Percentiles rank a stretch among this genome's conserved stretches.
Evolutionary conservation across 23 tunicate genomes (phyloP).

Genomic region (Trididemnum clinides): DNA sequence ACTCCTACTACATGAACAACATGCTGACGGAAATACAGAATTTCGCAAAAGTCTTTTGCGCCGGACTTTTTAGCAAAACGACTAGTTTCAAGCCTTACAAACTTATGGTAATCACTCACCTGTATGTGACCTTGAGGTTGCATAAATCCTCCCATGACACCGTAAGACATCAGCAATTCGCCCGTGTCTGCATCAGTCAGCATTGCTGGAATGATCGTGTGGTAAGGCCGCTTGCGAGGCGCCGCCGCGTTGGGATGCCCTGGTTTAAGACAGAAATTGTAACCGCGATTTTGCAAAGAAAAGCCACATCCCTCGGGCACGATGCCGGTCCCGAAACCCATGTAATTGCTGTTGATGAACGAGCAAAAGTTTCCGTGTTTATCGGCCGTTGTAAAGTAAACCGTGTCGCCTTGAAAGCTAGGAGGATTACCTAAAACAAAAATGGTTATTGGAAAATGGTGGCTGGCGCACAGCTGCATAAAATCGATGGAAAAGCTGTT

Average conservation of each 20-base stretch:
- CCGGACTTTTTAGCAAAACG: no score
- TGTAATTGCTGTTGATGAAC: slow-evolving; percentile 88
- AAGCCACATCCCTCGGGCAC: slow-evolving; percentile 88
- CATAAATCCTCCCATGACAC: slow-evolving; percentile 98
- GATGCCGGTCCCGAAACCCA: slow-evolving; percentile 81
- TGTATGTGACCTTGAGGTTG: slow-evolving; percentile 98
- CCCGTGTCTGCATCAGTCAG: slow-evolving; percentile 67
- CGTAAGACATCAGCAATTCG: slow-evolving; percentile 75
- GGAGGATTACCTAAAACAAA: slow-evolving; percentile 45
- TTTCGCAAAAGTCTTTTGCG: no score
- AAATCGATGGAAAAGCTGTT: no score
- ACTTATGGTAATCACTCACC: no score
- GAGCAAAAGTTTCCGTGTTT: slow-evolving; percentile 81
- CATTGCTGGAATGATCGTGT: slow-evolving; percentile 94
- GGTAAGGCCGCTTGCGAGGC: slow-evolving; percentile 75
- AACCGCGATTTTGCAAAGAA: slow-evolving; percentile 74
- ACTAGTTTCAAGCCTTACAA: no score
- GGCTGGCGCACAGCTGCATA: no score
- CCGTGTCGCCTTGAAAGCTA: slow-evolving; percentile 62
- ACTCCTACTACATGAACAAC: no score
- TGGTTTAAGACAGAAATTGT: slow-evolving; percentile 58
- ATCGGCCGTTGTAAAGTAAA: slow-evolving; percentile 87
- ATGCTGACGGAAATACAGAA: no score
- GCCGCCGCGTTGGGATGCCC: slow-evolving; percentile 73
- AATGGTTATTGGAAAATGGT: not conserved